Base-by-base conservation (phyloP, 2,113 vertebrate species). In the Ursus arctos region DNA sequence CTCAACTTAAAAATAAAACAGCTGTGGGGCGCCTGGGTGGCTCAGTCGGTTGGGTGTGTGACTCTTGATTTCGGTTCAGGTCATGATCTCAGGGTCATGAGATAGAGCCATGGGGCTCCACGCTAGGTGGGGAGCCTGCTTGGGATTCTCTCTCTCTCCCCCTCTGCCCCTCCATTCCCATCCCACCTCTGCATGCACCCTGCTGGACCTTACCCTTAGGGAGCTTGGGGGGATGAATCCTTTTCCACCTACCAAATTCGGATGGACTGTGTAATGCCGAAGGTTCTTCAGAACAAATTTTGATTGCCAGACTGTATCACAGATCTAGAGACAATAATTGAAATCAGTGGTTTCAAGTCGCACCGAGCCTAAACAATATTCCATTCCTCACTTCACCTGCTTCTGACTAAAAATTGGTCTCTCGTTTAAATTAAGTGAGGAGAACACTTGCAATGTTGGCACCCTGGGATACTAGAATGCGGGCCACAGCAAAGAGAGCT, bases 241-340 rank as follows among this genome's bases (percentile, higher is more conserved):
- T 76, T 91, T 81, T 28, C 67, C 36, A 98, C 98, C 72, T 98
- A 98, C 98, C 98, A 98, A 40, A 76, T 98, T 86, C 80, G 98
- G 98, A 80, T 90, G 97, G 53, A 59, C 49, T 1, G 67, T 21
- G 24, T 97, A 97, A 77, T 96, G 4, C 24, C 0, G 94, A 81
- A 97, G 91, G 24, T 98, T 97, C 82, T 91, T 4, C 19, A 96
- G 79, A 76, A 95, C 93, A 96, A 97, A 98, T 82, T 96, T 97
- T 36, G 97, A 97, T 59, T 28, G 96, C 4, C 72, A 49, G 0
- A n/a, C 36, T 47, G 6, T 8, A 36, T 95, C 84, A 74, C 51
- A 77, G 59, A 91, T 57, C 97, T 98, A 82, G 92, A 96, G 71
- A 93, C 59, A 96, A 95, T 47, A 79, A 93, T n/a, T 61, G 91